A percentile compares a stretch with the other conserved stretches of the same genome.
These are phyloP conservation scores for Psittacula cyanocephala DNA, from an alignment of 2,113 vertebrate genomes.

Conservation along the genomic window DNA sequence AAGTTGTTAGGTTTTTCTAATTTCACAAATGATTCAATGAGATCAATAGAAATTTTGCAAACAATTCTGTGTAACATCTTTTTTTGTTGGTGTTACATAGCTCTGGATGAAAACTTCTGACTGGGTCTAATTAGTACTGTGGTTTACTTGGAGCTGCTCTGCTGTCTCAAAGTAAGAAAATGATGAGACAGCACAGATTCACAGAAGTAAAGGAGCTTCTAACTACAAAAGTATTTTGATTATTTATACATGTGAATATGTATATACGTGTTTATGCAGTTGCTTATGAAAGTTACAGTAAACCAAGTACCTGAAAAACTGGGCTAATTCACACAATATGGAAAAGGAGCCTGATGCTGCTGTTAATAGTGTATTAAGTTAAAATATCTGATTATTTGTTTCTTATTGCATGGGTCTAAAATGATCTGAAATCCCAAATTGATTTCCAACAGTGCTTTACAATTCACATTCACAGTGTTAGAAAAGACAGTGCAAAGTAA, in stretches of 20 bases:
- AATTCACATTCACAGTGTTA: not conserved
- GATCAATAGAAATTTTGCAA: not conserved
- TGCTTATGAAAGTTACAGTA: not conserved
- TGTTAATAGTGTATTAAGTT: not conserved
- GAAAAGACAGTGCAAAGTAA: not conserved
- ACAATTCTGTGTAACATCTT: not conserved
- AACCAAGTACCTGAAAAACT: not conserved
- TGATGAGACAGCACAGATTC: not conserved
- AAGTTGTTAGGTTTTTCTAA: not conserved
- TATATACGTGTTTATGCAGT: not conserved
- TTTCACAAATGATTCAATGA: not conserved
- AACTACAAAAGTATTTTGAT: not conserved
- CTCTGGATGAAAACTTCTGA: not conserved
- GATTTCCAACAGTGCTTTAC: not conserved
- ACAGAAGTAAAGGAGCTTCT: not conserved
- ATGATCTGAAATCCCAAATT: not conserved
- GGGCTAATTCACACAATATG: not conserved
- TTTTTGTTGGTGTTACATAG: not conserved
- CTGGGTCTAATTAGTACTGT: not conserved
- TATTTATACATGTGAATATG: not conserved
- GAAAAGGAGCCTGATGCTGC: not conserved
- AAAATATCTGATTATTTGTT: not conserved
- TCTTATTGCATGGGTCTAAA: not conserved
- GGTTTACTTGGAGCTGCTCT: not conserved
- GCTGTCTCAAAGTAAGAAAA: not conserved